A percentile compares a stretch with the other conserved stretches of the same genome.
Evolutionary conservation across 2,797 vertebrate species (phyloP).

Genomic region (Lepilemur septentrionalis): DNA sequence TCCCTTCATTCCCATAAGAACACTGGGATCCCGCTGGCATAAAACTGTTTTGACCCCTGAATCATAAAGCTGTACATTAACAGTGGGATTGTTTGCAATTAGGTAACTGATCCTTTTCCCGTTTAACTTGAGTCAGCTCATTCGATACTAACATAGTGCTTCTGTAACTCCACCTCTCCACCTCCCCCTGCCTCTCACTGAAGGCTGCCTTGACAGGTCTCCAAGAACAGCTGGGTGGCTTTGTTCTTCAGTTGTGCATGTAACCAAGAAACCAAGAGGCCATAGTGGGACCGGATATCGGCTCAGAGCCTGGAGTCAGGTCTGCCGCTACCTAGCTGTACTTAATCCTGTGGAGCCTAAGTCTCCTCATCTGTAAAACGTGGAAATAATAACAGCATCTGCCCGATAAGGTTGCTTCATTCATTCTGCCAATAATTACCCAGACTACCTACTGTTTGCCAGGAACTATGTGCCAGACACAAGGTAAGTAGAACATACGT

Average conservation of each 20-base stretch:
- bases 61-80: constrained; percentile 73
- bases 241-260: constrained; percentile 48
- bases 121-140: constrained; percentile 71
- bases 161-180: constrained; percentile 53
- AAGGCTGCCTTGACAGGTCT: constrained; percentile 61
- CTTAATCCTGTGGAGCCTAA: background rate
- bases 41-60: constrained; percentile 76
- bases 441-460: background rate
- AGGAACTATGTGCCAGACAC: background rate
- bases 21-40: constrained; percentile 65
- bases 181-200: background rate
- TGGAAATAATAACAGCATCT: background rate
- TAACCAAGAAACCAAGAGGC: constrained; percentile 32
- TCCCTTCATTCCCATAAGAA: constrained; percentile 51
- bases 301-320: background rate
- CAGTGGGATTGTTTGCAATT: constrained; percentile 76
- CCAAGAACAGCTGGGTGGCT: constrained; percentile 59
- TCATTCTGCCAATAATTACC: background rate
- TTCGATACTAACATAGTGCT: constrained; percentile 53
- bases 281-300: background rate
- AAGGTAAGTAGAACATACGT: background rate
- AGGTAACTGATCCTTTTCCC: constrained; percentile 77
- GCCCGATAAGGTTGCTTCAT: background rate
- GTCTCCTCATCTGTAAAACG: background rate
- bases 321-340: background rate